Percentiles rank a stretch among this genome's conserved stretches.
Evolutionary conservation across 2,113 vertebrate genomes (phyloP).

Genomic region (Enhydra lutris): DNA sequence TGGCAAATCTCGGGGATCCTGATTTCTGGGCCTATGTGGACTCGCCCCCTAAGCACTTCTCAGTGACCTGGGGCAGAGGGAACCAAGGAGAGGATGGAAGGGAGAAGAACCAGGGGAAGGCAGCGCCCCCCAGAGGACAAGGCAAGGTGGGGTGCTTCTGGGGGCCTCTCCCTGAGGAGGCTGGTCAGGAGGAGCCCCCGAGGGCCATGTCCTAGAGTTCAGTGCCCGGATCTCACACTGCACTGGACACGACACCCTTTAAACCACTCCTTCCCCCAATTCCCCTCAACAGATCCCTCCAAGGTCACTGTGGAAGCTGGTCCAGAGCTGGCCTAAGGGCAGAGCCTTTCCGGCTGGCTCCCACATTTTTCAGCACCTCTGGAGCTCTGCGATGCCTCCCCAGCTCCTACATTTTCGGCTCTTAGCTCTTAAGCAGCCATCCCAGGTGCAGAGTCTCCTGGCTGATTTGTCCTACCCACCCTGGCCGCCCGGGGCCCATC

Average conservation of each 20-base stretch:
- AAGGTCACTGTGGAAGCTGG: not conserved
- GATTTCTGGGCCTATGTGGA: not conserved
- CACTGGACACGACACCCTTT: not conserved
- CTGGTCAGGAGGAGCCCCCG: not conserved
- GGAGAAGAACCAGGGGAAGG: not conserved
- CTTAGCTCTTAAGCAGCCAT: not conserved
- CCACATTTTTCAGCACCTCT: not conserved
- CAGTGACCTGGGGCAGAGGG: not conserved
- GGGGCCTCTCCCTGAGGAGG: not conserved
- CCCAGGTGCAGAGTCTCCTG: not conserved
- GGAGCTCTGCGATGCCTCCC: not conserved
- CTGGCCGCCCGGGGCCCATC: not conserved
- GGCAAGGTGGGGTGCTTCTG: not conserved
- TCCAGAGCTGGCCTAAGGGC: not conserved
- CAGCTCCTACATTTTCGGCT: not conserved
- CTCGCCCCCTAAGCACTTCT: not conserved
- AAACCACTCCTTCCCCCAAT: not conserved
- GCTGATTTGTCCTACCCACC: not conserved
- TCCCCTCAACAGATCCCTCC: not conserved
- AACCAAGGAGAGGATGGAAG: not conserved
- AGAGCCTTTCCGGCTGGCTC: not conserved
- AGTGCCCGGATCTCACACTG: not conserved
- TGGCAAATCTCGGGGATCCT: not conserved
- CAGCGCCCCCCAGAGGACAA: not conserved
- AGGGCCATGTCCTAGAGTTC: not conserved